Evolutionary conservation across 1,140 invertebrate genomes (phyloP), one percentile per base, ranked within the genome.

Genomic region (Drosophila burlai): DNA sequence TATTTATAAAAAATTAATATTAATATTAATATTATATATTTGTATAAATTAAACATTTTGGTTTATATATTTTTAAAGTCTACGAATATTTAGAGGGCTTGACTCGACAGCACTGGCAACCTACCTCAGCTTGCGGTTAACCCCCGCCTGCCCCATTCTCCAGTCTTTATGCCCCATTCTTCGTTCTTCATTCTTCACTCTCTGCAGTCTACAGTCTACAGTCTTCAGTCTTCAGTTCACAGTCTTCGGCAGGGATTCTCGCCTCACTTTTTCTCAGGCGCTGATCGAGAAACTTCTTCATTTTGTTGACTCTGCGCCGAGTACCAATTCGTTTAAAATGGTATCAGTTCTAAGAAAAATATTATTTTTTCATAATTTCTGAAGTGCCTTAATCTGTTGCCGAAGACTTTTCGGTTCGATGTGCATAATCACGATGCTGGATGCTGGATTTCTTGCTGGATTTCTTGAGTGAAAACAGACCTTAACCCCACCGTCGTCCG

Each of bases 331-430:
- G 83, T 83, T 91, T 91, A 91, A 91, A 91, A 91, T 91, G 87
- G 89, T 91, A 91, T 91, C 89, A 91, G 76, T 91, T 91, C 87
- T 81, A 84, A 91, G 87, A 91, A 91, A 91, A 91, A 91, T 91
- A 91, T 87, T 91, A 84, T 91, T 91, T 91, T 91, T 91, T 91
- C 84, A 91, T 91, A 91, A 91, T 91, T 91, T 91, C 77, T 91
- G 54, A 79, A 91, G 87, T 91, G 87, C 87, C 83, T 91, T 91
- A 91, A 91, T 91, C 87, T 91, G 87, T 87, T 78, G 68, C 74
- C 81, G 80, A 47, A 72, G 76, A 36, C 58, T 29, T 72, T 57
- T 69, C 55, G 59, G 46, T 74, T 74, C 75, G 79, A 79, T 87
- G 83, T 91, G 83, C 83, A 89, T 71, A 81, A 84, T 91, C 84